Percentiles rank a stretch among this genome's conserved stretches.
Conservation (phyloP, 2,113 vertebrate species). For the Neodon shergylaensis region DNA sequence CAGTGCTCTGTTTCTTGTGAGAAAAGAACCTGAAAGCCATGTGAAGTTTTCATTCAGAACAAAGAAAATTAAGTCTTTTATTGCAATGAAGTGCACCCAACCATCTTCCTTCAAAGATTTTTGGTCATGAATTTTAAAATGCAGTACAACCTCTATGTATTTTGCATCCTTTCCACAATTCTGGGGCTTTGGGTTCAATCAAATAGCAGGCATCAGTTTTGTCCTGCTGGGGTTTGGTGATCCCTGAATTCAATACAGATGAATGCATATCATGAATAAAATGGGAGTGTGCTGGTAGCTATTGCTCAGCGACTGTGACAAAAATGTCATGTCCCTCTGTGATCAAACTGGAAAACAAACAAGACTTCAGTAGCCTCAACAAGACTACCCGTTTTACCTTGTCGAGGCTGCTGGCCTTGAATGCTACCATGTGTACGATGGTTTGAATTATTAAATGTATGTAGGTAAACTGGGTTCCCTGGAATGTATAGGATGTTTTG, state of each 20-base stretch:
- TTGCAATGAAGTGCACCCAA: not conserved
- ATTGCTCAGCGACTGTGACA: slow-evolving; percentile 26
- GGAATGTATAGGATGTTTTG: not conserved
- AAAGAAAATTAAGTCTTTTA: not conserved
- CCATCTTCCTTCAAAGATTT: slow-evolving; percentile 12
- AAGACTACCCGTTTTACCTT: not conserved
- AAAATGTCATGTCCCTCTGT: not conserved
- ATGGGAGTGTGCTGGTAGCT: not conserved
- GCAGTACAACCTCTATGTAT: not conserved
- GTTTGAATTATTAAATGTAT: not conserved
- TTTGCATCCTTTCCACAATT: slow-evolving; percentile 44
- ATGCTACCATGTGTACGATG: not conserved
- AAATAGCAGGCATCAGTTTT: slow-evolving; percentile 39
- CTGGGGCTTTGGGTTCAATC: not conserved
- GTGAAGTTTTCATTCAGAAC: slow-evolving; percentile 4
- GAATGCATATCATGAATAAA: not conserved
- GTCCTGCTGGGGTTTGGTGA: not conserved
- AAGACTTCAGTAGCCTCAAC: not conserved
- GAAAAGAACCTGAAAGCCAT: not conserved
- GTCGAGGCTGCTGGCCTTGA: not conserved
- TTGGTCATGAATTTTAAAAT: slow-evolving; percentile 50
- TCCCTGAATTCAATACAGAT: slow-evolving; percentile 21
- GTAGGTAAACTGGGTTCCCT: not conserved
- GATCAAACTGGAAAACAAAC: slow-evolving; percentile 21
- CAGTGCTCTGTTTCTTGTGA: not conserved